Percentiles rank a stretch among this genome's conserved stretches.
Conservation (phyloP, 1,140 invertebrate genomes). For the Drosophila subobscura region DNA sequence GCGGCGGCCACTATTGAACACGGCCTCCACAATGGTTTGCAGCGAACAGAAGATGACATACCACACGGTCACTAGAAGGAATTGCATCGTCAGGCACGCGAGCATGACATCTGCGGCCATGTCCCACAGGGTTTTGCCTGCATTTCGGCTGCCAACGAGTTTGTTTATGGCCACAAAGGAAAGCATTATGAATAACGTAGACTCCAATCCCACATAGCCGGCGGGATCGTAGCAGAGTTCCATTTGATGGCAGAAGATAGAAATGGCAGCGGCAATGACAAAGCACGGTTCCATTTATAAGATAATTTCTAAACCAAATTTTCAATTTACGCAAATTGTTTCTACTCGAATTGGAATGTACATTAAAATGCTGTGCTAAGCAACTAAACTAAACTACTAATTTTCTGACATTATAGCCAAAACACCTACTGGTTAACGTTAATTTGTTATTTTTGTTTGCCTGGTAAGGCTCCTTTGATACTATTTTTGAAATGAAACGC, state of each 20-base stretch:
- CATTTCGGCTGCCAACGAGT: not conserved
- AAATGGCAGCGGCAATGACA: not conserved
- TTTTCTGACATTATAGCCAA: no score
- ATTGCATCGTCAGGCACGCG: slow-evolving; percentile 3
- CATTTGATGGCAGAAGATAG: slow-evolving; percentile 5
- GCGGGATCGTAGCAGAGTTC: not conserved
- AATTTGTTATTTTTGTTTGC: no score
- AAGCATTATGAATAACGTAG: slow-evolving; percentile 9
- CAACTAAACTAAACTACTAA: no score
- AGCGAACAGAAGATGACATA: not conserved
- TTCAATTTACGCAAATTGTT: slow-evolving; percentile 3
- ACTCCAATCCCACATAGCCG: slow-evolving; percentile 1
- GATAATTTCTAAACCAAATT: not conserved
- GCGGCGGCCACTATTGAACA: not conserved
- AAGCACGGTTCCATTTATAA: slow-evolving; percentile 11
- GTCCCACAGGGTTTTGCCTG: no score
- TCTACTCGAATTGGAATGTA: not conserved
- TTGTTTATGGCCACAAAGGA: slow-evolving; percentile 13
- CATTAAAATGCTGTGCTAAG: no score
- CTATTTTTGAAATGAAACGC: no score
- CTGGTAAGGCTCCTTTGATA: no score
- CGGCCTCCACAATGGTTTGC: not conserved
- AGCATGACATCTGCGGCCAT: not conserved
- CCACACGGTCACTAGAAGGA: slow-evolving; percentile 7
- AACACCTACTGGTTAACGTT: no score